Conservation (phyloP, 2,797 vertebrate genomes). For the Rhodeus uyekii region DNA sequence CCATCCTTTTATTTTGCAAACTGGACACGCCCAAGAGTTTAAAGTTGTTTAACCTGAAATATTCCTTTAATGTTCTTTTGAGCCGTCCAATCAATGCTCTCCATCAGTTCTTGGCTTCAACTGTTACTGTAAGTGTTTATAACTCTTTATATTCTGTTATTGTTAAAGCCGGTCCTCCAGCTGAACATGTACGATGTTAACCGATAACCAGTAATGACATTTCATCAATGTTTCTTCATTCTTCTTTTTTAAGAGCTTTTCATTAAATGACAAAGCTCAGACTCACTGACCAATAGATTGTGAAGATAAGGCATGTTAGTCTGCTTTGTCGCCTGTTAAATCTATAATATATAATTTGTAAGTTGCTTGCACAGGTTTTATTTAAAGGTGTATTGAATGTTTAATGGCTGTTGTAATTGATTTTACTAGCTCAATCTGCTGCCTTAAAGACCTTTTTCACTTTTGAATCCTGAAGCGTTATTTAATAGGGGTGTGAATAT, state of each 20-base stretch:
- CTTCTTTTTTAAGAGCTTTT: conserved; percentile 34
- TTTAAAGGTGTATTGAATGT: background rate
- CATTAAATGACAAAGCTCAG: conserved; percentile 39
- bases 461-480: background rate
- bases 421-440: background rate
- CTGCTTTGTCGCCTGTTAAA: background rate
- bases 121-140: conserved; percentile 72
- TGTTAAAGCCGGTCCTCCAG: conserved; percentile 48
- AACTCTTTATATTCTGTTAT: conserved; percentile 65
- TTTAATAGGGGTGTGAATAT: conserved; percentile 29
- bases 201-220: conserved; percentile 35
- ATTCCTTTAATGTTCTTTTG: conserved; percentile 68
- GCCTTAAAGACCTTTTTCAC: background rate
- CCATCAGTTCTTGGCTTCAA: conserved; percentile 68
- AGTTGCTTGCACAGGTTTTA: conserved; percentile 17
- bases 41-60: conserved; percentile 55
- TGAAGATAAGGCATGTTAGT: conserved; percentile 27
- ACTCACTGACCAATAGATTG: conserved; percentile 32
- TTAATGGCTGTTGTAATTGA: conserved; percentile 5
- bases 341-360: conserved; percentile 1
- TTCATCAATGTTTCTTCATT: conserved; percentile 46
- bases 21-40: background rate
- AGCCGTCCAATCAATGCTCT: conserved; percentile 68
- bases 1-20: background rate
- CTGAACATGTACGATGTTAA: conserved; percentile 28